These are phyloP conservation scores for Pasiphila rectangulata DNA, from an alignment of 2,888 invertebrate species.

Conservation along the genomic window DNA sequence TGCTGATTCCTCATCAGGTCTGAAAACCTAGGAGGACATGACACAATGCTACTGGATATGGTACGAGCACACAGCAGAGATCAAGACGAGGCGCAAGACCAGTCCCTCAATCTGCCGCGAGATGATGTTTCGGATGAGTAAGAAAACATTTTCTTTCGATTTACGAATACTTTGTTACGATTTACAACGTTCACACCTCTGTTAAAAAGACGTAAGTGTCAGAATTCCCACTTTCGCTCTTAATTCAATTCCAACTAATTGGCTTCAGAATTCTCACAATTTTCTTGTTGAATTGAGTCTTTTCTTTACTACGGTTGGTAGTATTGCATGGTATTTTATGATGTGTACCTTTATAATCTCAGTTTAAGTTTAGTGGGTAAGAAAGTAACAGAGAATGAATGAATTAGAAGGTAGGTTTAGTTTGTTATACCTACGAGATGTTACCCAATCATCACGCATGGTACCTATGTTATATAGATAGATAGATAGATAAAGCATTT, in stretches of 20 bases:
- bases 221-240: conserved; percentile 65
- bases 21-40: conserved; percentile 49
- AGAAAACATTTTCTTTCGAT: conserved; percentile 26
- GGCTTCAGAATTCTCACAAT: conserved; percentile 60
- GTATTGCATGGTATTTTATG: no score
- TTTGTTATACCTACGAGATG: no score
- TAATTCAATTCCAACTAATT: conserved; percentile 55
- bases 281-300: conserved; percentile 37
- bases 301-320: no score
- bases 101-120: conserved; percentile 47
- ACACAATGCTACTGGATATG: conserved; percentile 62
- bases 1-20: conserved; percentile 11
- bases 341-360: no score
- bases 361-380: no score
- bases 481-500: no score
- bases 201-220: conserved; percentile 34
- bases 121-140: conserved; percentile 57
- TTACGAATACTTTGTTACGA: background rate
- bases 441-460: no score
- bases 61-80: conserved; percentile 60
- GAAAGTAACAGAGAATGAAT: no score
- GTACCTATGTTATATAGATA: no score
- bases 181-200: background rate
- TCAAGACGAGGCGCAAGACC: conserved; percentile 51
- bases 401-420: no score